Evolutionary conservation across 2,113 vertebrate genomes (phyloP).

Genomic region (Calyptommatus sinebrachiatus): DNA sequence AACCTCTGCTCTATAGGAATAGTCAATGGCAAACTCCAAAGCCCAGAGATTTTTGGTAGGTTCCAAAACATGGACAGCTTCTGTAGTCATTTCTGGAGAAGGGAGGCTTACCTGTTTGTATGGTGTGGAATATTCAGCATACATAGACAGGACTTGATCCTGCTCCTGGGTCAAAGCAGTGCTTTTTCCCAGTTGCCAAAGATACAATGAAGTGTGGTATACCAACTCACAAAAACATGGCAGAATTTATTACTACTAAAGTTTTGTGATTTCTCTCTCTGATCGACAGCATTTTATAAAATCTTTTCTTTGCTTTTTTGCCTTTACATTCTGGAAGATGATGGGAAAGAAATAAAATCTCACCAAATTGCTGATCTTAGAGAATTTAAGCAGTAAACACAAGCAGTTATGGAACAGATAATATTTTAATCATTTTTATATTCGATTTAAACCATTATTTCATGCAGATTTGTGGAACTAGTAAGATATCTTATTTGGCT

Average conservation of each 20-base stretch:
- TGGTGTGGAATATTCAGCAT: no score
- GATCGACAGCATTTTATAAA: background rate
- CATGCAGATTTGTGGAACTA: background rate
- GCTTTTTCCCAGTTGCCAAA: no score
- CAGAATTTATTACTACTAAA: background rate
- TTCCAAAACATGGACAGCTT: no score
- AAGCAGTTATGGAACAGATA: background rate
- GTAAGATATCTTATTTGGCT: conserved; percentile 22
- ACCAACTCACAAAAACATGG: background rate
- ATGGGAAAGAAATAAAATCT: background rate
- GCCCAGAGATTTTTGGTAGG: no score
- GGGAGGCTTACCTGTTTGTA: no score
- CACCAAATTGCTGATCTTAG: background rate
- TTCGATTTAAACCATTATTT: background rate
- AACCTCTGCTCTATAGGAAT: no score
- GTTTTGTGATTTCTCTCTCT: background rate
- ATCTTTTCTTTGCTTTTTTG: no score
- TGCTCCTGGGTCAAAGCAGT: no score
- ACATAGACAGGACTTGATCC: no score
- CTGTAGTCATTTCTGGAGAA: no score
- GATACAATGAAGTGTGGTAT: background rate
- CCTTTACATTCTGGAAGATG: background rate
- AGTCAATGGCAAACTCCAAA: no score
- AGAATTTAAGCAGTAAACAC: background rate
- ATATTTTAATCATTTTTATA: background rate